Evolutionary conservation across 2,797 vertebrate genomes (phyloP).

Genomic region (Danio kyathit): DNA sequence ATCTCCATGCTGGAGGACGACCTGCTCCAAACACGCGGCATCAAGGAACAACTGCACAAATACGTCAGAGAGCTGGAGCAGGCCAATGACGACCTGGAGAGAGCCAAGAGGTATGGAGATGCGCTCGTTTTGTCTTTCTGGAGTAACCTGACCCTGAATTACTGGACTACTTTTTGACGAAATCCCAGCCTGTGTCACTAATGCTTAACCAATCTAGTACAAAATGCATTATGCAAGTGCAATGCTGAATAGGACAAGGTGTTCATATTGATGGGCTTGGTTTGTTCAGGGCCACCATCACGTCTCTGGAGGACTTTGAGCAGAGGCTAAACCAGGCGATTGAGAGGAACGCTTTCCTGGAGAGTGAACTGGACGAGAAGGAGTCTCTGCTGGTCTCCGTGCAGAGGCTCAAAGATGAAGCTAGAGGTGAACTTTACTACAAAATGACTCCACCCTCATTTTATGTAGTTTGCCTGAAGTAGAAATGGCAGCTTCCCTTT

Average conservation of each 20-base stretch:
- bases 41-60: conserved; percentile 97
- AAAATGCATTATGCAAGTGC: not conserved
- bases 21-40: conserved; percentile 91
- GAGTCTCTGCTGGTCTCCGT: conserved; percentile 95
- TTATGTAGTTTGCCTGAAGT: no score
- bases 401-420: conserved; percentile 97
- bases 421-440: conserved; percentile 83
- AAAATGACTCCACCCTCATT: no score
- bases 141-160: not conserved
- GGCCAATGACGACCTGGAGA: conserved; percentile 97
- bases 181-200: not conserved
- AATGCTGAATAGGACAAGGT: not conserved
- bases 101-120: conserved; percentile 89
- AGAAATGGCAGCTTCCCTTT: no score
- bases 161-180: not conserved
- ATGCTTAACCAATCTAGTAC: not conserved
- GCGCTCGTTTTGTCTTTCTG: not conserved
- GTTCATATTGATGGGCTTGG: not conserved
- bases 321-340: conserved; percentile 97
- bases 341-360: conserved; percentile 97
- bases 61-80: conserved; percentile 97
- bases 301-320: conserved; percentile 98
- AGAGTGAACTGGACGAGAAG: conserved; percentile 98
- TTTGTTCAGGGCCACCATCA: conserved; percentile 91
- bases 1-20: conserved; percentile 94